Percentiles rank a stretch among this genome's conserved stretches.
Evolutionary conservation across 2,113 vertebrate species (phyloP).

Genomic region (Rhea americana): DNA sequence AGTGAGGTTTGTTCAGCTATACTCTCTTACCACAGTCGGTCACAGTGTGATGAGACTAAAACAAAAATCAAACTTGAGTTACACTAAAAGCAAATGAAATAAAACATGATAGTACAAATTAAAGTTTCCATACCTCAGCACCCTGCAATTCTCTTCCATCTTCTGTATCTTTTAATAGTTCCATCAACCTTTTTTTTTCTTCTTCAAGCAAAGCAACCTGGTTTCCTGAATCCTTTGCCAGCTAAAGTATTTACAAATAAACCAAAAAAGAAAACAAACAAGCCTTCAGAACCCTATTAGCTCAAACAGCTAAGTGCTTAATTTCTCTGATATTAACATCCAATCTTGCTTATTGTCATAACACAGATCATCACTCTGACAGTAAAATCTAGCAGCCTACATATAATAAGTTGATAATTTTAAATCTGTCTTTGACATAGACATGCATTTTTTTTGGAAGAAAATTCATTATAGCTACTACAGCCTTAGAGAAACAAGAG

Average conservation of each 20-base stretch:
- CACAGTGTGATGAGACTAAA: neutral
- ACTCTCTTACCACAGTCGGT: neutral
- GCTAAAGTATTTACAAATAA: slow-evolving; percentile 72
- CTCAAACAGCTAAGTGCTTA: neutral
- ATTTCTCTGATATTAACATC: neutral
- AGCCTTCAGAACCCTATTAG: neutral
- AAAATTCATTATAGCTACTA: neutral
- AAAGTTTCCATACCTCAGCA: slow-evolving; percentile 72
- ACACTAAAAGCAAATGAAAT: neutral
- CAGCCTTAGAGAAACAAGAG: neutral
- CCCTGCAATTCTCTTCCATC: slow-evolving; percentile 53
- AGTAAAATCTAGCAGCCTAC: neutral
- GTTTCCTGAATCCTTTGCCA: slow-evolving; percentile 79
- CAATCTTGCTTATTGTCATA: neutral
- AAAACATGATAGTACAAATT: neutral
- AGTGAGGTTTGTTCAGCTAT: neutral
- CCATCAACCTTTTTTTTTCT: slow-evolving; percentile 83
- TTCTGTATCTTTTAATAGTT: slow-evolving; percentile 83
- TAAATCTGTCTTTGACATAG: neutral
- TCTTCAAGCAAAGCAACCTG: slow-evolving; percentile 79
- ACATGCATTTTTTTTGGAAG: neutral
- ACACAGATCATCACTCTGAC: neutral
- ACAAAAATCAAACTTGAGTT: neutral
- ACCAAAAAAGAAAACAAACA: neutral
- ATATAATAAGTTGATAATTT: neutral